A percentile compares a stretch with the other conserved stretches of the same genome.
Evolutionary conservation across 1,140 invertebrate genomes (phyloP).

Genomic region (Drosophila erecta): DNA sequence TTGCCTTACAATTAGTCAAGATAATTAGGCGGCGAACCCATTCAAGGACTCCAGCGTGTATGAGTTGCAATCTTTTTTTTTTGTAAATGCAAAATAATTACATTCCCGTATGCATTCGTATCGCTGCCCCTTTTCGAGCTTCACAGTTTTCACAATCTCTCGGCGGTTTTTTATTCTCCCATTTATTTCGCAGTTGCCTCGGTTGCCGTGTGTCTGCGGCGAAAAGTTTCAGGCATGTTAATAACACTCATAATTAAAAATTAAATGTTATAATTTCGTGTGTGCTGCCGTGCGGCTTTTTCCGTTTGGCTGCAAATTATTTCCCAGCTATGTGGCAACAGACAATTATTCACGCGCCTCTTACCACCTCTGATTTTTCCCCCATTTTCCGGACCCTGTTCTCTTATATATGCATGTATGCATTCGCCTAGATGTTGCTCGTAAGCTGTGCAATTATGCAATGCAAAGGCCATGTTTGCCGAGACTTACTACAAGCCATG

Average conservation of each 20-base stretch:
- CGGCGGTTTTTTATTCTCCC: constrained; percentile 54
- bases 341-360: constrained; percentile 43
- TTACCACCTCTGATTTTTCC: constrained; percentile 13
- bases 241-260: constrained; percentile 81
- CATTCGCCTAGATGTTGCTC: constrained; percentile 23
- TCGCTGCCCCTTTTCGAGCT: constrained; percentile 5
- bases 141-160: constrained; percentile 3
- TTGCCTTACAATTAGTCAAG: constrained; percentile 50
- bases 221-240: constrained; percentile 74
- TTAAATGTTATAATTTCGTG: constrained; percentile 75
- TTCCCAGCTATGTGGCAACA: constrained; percentile 42
- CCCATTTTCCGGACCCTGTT: not conserved
- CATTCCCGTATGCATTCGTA: constrained; percentile 18
- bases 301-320: constrained; percentile 49
- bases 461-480: constrained; percentile 31
- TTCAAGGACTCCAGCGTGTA: constrained; percentile 28
- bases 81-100: constrained; percentile 70
- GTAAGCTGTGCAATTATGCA: constrained; percentile 52
- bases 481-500: constrained; percentile 53
- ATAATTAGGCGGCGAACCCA: constrained; percentile 55
- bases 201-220: constrained; percentile 52
- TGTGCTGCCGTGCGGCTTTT: constrained; percentile 66
- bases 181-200: constrained; percentile 54
- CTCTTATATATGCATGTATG: not conserved
- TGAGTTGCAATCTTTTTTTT: constrained; percentile 27